phyloP scores from a whole-genome alignment of 2,888 invertebrate species.

The Xanthorhoe spadicearia region DNA sequence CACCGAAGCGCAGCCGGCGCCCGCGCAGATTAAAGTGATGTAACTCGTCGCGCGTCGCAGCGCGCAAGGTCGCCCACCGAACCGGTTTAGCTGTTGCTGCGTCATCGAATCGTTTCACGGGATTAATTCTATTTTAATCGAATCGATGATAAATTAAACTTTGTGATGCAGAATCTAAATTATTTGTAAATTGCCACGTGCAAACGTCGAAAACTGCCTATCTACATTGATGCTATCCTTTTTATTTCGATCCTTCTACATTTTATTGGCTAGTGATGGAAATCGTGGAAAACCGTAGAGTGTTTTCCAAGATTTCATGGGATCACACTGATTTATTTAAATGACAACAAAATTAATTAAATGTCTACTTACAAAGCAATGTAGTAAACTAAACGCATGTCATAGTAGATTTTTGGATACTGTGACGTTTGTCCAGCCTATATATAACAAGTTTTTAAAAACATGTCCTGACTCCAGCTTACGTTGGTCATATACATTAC shows the following conservation, averaged over 20 bases:
- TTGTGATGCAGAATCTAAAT: neutral
- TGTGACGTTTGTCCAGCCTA: too few species aligned
- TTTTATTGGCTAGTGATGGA: neutral
- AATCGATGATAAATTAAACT: constrained; percentile 20
- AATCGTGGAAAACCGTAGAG: neutral
- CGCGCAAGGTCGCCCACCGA: constrained; percentile 54
- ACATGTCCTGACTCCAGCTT: too few species aligned
- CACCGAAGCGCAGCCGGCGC: constrained; percentile 48
- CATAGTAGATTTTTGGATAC: too few species aligned
- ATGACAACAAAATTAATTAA: neutral
- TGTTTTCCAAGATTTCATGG: too few species aligned
- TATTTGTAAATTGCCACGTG: neutral
- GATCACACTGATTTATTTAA: too few species aligned
- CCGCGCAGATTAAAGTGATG: constrained; percentile 54
- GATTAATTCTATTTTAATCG: constrained; percentile 27
- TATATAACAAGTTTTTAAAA: too few species aligned
- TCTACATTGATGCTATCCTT: too few species aligned
- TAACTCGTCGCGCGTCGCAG: constrained; percentile 53
- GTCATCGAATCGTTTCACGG: constrained; percentile 31
- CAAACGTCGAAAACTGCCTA: neutral
- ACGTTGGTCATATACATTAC: too few species aligned
- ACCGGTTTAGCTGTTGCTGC: constrained; percentile 41
- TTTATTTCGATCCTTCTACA: too few species aligned
- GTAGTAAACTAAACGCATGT: too few species aligned
- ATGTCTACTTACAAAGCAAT: neutral